Conservation (phyloP, 2,797 vertebrate genomes). For the Bufotes viridis region DNA sequence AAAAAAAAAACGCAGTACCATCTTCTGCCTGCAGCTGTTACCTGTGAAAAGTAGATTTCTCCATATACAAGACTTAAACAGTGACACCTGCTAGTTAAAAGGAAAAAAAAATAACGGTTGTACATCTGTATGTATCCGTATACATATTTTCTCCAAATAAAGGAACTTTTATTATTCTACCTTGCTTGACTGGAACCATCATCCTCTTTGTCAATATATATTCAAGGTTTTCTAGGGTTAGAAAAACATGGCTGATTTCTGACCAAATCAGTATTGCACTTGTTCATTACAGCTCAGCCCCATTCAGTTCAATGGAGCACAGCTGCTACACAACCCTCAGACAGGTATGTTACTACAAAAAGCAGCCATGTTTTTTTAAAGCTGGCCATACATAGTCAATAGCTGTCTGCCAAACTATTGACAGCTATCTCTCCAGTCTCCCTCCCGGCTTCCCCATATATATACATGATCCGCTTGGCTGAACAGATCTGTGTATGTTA, state of each 20-base stretch:
- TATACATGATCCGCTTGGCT: no score
- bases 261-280: background rate
- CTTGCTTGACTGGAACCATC: background rate
- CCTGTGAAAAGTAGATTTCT: background rate
- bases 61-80: background rate
- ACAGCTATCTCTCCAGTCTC: no score
- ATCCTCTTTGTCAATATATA: background rate
- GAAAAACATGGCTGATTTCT: background rate
- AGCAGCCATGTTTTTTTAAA: background rate
- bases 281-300: background rate
- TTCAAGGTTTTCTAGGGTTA: background rate
- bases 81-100: conserved; percentile 5
- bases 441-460: no score
- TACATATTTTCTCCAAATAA: background rate
- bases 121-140: background rate
- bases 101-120: background rate
- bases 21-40: background rate
- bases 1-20: background rate
- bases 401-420: no score
- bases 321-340: background rate
- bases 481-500: no score
- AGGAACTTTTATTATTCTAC: background rate
- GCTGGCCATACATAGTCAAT: background rate
- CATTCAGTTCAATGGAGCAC: background rate
- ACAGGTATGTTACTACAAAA: background rate